These are phyloP conservation scores for Numenius arquata DNA, from an alignment of 2,113 vertebrate species.

Conservation along the genomic window DNA sequence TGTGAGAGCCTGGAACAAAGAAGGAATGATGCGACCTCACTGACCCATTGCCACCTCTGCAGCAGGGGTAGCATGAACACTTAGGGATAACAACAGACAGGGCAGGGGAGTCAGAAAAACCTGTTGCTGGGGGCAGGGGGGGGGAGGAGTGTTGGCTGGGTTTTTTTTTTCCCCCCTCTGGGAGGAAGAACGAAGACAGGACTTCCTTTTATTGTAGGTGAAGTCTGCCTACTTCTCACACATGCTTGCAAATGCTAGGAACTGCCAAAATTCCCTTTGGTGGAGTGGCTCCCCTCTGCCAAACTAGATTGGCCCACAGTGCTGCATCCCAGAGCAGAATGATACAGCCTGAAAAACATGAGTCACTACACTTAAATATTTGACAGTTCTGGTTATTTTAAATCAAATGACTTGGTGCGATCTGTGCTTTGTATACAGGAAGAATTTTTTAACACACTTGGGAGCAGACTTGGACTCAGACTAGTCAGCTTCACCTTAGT, in stretches of 20 bases:
- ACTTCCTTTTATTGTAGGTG: background rate
- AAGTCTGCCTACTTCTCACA: background rate
- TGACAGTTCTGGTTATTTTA: background rate
- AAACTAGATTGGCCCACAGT: background rate
- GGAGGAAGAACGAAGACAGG: background rate
- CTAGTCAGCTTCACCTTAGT: background rate
- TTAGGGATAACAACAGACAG: background rate
- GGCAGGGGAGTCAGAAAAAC: background rate
- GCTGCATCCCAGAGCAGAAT: background rate
- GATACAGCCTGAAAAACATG: background rate
- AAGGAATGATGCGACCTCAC: background rate
- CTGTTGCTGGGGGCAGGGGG: background rate
- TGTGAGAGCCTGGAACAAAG: background rate
- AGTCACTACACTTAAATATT: background rate
- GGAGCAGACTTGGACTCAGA: background rate
- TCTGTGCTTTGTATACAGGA: background rate
- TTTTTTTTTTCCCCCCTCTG: background rate
- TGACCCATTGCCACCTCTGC: background rate
- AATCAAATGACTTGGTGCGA: background rate
- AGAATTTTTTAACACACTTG: background rate
- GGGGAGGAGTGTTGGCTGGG: too few relatives aligned
- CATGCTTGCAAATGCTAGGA: background rate
- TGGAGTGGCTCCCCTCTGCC: background rate
- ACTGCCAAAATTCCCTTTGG: background rate
- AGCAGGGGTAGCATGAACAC: rapidly evolving